phyloP scores from a whole-genome alignment of 1,140 invertebrate genomes.

The Propsilocerus akamusi region DNA sequence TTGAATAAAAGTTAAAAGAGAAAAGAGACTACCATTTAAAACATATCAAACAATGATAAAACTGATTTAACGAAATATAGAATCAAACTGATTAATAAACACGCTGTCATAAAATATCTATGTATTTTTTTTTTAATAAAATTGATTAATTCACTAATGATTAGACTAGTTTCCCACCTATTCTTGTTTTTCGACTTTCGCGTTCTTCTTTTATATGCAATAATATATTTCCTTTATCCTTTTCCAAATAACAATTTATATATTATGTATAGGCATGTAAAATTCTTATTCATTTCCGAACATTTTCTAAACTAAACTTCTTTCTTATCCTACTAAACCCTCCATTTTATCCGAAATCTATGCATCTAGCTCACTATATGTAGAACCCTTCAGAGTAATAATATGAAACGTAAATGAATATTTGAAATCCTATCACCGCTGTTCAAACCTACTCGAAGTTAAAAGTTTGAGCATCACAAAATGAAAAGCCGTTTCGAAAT shows the following conservation, averaged over 20 bases:
- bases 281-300: neutral
- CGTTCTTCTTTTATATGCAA: neutral
- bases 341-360: neutral
- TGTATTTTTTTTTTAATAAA: neutral
- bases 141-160: neutral
- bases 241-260: neutral
- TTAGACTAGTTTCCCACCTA: slow-evolving; percentile 2
- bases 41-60: too few species aligned
- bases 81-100: neutral
- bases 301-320: neutral
- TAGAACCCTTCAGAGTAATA: neutral
- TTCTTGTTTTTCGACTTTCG: neutral
- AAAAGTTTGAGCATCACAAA: too few species aligned
- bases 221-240: neutral
- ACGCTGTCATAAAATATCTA: neutral
- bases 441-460: too few species aligned
- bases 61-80: neutral
- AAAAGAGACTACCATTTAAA: neutral
- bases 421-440: too few species aligned
- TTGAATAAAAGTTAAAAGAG: neutral
- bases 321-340: neutral
- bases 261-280: neutral
- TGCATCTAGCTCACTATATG: neutral
- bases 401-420: neutral
- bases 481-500: too few species aligned